Base-by-base conservation (phyloP, 2,797 vertebrate genomes). In the Tenualosa thibaudeaui region DNA sequence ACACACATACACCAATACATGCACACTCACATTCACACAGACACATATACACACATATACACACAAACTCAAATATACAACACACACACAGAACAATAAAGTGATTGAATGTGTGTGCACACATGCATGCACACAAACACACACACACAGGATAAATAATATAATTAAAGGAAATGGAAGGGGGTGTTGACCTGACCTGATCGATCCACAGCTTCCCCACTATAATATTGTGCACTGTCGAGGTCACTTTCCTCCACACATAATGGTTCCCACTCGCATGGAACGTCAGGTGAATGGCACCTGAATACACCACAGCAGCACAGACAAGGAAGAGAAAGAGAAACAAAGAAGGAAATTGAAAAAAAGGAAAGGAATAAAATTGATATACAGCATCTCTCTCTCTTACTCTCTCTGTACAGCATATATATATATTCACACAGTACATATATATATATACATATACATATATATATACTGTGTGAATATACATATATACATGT, bases 181-280 rank as follows among this genome's bases (percentile, higher is more conserved):
- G 56, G 24, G 2, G 24, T 43, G 46, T 81, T 43, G 85, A 85
- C 90, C 95, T 81, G 24, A 98, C 98, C 98, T 99, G 98, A 93
- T 99, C 98, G 0, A 99, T 99, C 98, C 98, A 99, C 88, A 99
- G 96, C 90, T 98, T 99, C 90, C 98, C 98, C 91, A 99, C 98
- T 0, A 99, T 99, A 94, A 99, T 99, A 93, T 99, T 99, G 93
- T 99, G 98, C 85, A 99, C 98, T 0, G 98, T 99, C n/a, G 98
- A 99, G 60, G 98, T 99, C 93, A 98, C 98, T 88, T 99, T 99
- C 89, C 96, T 97, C 98, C 98, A 99, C 81, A 99, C 95, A 0
- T 99, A 99, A 93, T 99, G 98, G 90, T 99, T 98, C 85, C 98
- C 97, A 0, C 95, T 98, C 90, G 95, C 93, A 85, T 98, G 96